A percentile compares a stretch with the other conserved stretches of the same genome.
phyloP scores from a whole-genome alignment of 2,888 invertebrate genomes.

The Rotaria magnacalcarata region DNA sequence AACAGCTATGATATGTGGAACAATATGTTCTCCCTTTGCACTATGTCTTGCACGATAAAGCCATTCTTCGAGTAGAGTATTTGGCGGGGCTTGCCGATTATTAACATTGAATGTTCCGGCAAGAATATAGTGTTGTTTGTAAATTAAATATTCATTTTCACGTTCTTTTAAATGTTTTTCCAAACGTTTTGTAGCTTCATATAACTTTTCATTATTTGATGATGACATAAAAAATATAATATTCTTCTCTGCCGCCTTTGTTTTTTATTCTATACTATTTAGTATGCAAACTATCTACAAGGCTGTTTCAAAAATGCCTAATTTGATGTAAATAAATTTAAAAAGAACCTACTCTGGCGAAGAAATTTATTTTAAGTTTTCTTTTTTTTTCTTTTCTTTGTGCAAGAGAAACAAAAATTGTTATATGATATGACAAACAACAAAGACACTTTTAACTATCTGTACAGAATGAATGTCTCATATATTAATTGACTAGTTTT shows the following conservation, averaged over 20 bases:
- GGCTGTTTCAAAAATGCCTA: not conserved
- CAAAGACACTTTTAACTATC: slow-evolving; percentile 3
- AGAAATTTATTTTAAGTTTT: not conserved
- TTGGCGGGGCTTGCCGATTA: slow-evolving; percentile 36
- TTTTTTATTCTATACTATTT: not conserved
- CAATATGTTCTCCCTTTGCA: not conserved
- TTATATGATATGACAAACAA: slow-evolving; percentile 4
- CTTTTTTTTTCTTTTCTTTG: not conserved
- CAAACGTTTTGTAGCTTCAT: not conserved
- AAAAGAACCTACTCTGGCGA: not conserved
- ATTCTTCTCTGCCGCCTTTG: not conserved
- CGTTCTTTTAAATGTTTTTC: slow-evolving; percentile 21
- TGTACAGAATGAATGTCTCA: not conserved
- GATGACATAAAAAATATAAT: not conserved
- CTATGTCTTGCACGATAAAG: not conserved
- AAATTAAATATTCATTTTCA: slow-evolving; percentile 42
- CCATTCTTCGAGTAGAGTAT: slow-evolving; percentile 38
- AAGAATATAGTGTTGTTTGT: slow-evolving; percentile 38
- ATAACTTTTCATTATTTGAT: not conserved
- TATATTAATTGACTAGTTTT: slow-evolving; percentile 20
- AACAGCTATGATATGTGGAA: slow-evolving; percentile 42
- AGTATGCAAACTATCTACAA: not conserved
- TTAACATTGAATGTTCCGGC: slow-evolving; percentile 46
- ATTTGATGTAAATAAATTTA: not conserved
- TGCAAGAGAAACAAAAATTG: slow-evolving; percentile 24